Evolutionary conservation across 53 echinoderm and acorn worm genomes (phyloP), one percentile per base, ranked within the genome.

Genomic region (Temnopleurus reevesii): DNA sequence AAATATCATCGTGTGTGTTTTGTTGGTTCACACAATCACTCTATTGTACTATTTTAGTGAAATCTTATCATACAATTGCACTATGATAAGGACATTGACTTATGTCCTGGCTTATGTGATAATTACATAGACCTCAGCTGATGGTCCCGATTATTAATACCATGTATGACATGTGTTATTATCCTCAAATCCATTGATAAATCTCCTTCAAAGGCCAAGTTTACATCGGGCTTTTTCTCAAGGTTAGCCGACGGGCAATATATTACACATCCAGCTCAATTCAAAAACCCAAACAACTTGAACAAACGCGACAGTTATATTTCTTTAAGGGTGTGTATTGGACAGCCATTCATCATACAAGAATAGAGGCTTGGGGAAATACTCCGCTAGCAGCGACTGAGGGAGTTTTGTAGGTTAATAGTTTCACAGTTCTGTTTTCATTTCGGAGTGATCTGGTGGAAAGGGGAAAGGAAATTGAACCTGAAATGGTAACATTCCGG

Each of bases 241-340:
- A 71, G 71, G 71, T 21, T n/a, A 41, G 41, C 71, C 9, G 71
- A 71, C 71, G 41, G 71, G 41, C 71, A n/a, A 71, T 71, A 71
- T 38, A 71, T 71, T 43, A 38, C 19, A 34, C n/a, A 21, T 71
- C 71, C 71, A 71, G 71, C 38, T 8, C n/a, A 41, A 38, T 21
- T 41, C 38, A 4, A 41, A 21, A 23, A 41, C 5, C n/a, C n/a
- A n/a, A n/a, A n/a, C n/a, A n/a, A n/a, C n/a, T n/a, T n/a, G 5
- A n/a, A 63, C 41, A n/a, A 38, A 41, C 23, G 71, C 71, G 41
- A 71, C 71, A 71, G 71, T 38, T 71, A 71, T 71, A 71, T 71
- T 71, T 41, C 71, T 26, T 71, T 71, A 38, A 31, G 18, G 41
- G 21, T 36, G 71, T 41, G 41, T 71, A 23, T 38, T 41, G 71